A percentile compares a stretch with the other conserved stretches of the same genome.
Conservation (phyloP, 2,888 invertebrate species). For the Ormyrus labotus region DNA sequence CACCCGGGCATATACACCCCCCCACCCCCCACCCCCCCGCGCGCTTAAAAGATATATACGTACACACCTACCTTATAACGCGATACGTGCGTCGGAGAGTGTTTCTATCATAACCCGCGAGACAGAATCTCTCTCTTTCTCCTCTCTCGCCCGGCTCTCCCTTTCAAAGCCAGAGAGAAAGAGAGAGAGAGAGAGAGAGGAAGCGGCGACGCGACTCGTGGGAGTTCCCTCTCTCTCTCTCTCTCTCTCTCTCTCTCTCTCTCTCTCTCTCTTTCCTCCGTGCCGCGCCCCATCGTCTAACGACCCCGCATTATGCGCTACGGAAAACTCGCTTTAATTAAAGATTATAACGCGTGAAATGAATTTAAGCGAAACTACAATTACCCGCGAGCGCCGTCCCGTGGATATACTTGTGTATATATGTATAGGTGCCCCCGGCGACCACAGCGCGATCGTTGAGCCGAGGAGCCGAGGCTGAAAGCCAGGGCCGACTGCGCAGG, state of each 20-base stretch:
- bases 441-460: slow-evolving; percentile 30
- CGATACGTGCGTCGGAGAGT: too few species aligned
- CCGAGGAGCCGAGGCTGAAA: neutral
- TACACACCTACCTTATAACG: neutral
- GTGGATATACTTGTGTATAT: too few species aligned
- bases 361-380: slow-evolving; percentile 65
- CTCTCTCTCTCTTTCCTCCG: slow-evolving; percentile 34
- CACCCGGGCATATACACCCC: neutral
- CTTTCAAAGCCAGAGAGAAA: too few species aligned
- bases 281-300: slow-evolving; percentile 61
- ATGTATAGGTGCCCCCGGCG: too few species aligned
- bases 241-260: slow-evolving; percentile 11
- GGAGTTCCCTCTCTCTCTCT: slow-evolving; percentile 50
- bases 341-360: slow-evolving; percentile 71
- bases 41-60: slow-evolving; percentile 1
- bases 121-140: neutral
- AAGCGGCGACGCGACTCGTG: slow-evolving; percentile 49
- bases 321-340: slow-evolving; percentile 69
- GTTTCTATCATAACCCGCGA: too few species aligned
- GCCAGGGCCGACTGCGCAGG: slow-evolving; percentile 5
- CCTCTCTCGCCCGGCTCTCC: neutral
- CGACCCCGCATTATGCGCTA: slow-evolving; percentile 67
- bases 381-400: neutral
- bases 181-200: neutral
- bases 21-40: neutral